Conservation (phyloP, 2,113 vertebrate genomes). For the Dissostichus mawsoni region DNA sequence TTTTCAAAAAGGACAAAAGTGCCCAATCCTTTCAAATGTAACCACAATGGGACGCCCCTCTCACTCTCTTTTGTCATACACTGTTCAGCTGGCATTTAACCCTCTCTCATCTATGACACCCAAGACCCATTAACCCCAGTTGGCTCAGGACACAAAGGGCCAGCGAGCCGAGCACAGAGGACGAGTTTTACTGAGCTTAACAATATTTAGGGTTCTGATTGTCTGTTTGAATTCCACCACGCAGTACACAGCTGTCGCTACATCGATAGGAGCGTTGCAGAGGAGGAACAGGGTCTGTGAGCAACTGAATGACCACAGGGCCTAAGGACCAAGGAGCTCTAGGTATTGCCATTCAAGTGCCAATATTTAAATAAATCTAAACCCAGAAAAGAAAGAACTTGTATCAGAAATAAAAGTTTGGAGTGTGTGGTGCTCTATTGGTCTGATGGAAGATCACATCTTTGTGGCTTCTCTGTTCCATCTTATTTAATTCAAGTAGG, state of each 20-base stretch:
- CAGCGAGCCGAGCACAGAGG: constrained; percentile 32
- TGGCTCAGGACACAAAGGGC: constrained; percentile 64
- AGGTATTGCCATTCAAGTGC: constrained; percentile 61
- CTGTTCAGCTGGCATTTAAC: constrained; percentile 65
- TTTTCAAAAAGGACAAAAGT: constrained; percentile 75
- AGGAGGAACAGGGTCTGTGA: constrained; percentile 14
- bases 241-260: constrained; percentile 64
- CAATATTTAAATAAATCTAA: neutral
- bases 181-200: constrained; percentile 56
- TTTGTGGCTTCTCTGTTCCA: constrained; percentile 2
- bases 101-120: constrained; percentile 63
- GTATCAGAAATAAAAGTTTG: constrained; percentile 19
- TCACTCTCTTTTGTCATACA: constrained; percentile 64
- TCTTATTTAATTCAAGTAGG: constrained; percentile 8
- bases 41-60: constrained; percentile 63
- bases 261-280: constrained; percentile 7
- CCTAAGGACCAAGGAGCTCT: constrained; percentile 55
- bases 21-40: constrained; percentile 67
- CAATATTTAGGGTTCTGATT: constrained; percentile 65
- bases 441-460: neutral
- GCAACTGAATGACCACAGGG: constrained; percentile 57
- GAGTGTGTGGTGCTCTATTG: neutral
- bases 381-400: constrained; percentile 23
- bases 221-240: constrained; percentile 67
- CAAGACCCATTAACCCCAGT: constrained; percentile 73